phyloP scores from a whole-genome alignment of 2,797 vertebrate species.

The Megalops cyprinoides region DNA sequence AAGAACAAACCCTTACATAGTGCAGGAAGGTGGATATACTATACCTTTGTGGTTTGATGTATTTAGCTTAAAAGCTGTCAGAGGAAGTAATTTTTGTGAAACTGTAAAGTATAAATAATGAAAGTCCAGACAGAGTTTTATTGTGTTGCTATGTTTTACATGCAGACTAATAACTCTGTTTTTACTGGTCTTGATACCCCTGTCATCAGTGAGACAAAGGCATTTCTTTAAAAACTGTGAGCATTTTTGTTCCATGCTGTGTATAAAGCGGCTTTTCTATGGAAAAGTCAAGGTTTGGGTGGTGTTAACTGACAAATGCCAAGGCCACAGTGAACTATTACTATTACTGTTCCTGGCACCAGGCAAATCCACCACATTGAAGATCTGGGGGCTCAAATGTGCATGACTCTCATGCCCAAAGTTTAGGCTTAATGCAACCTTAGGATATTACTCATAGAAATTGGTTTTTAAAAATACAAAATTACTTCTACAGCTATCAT shows the following conservation, averaged over 20 bases:
- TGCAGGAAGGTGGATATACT: no score
- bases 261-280: constrained; percentile 5
- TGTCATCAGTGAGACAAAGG: neutral
- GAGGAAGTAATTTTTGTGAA: no score
- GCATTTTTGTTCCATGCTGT: neutral
- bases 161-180: no score
- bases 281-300: constrained; percentile 29
- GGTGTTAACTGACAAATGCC: constrained; percentile 10
- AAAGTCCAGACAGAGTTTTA: no score
- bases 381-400: neutral
- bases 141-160: no score
- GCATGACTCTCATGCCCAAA: neutral
- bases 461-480: neutral
- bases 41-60: no score
- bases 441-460: neutral
- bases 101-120: no score
- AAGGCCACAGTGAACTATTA: neutral
- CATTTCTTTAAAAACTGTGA: constrained; percentile 6
- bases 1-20: no score
- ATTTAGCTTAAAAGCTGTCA: no score
- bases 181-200: neutral
- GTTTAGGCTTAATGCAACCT: neutral
- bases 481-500: neutral
- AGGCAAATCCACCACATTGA: neutral
- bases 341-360: neutral